Base-by-base conservation (phyloP, 2,113 vertebrate genomes). In the Melierax canorus region DNA sequence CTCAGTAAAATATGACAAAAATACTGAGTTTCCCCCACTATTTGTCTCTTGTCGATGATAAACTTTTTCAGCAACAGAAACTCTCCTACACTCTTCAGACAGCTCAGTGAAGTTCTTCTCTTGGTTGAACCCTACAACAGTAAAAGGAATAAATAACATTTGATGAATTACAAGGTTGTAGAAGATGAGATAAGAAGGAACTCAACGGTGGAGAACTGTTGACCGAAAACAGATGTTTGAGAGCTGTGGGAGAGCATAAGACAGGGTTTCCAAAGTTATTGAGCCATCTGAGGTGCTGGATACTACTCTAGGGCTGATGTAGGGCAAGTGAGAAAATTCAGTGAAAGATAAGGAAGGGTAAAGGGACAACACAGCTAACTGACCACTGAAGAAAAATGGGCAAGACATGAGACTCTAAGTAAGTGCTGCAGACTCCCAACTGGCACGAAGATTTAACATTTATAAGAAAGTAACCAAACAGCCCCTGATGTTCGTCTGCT, bases 1-100 rank as follows among this genome's bases (percentile, higher is more conserved):
- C 43, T 90, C 55, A 83, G 26, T 69, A 51, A 95, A 78, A 63
- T 74, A 79, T 63, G 68, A 86, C 62, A 96, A 93, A 95, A 92
- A 86, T 92, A 60, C 55, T 77, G 16, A 63, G 12, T 92, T 94
- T 81, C 50, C 50, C 6, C 51, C 41, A 51, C 56, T 94, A 85
- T 95, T 92, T 81, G 56, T 87, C 71, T 91, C 46, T 53, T 90
- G 30, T 80, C 2, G 3, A 71, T 29, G 87, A 60, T 77, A 84
- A 93, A 78, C 15, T 56, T 88, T 87, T 91, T 72, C 66, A 48
- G 82, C 34, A 69, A 60, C 39, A 86, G 79, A 63, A 86, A 75
- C 15, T 95, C 75, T 90, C 32, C 13, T 78, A 63, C 43, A 56
- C 46, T 63, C 64, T 75, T 92, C 68, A 74, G 43, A 68, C 12